A percentile compares a stretch with the other conserved stretches of the same genome.
phyloP scores from a whole-genome alignment of 92 coral and sea anemone species.

The Palythoa grandiflora region DNA sequence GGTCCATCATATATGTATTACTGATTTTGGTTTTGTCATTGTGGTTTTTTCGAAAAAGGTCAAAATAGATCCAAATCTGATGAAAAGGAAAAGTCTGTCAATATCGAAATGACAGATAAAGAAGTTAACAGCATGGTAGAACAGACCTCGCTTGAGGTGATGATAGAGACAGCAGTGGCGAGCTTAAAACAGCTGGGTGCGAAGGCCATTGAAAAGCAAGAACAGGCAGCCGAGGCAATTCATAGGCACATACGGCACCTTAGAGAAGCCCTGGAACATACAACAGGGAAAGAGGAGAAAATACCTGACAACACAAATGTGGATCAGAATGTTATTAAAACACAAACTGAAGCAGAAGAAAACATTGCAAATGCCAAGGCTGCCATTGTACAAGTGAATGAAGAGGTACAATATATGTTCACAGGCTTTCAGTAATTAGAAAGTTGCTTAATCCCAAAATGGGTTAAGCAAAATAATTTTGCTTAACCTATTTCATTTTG shows the following conservation, averaged over 20 bases:
- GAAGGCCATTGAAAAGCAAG: conserved; percentile 83
- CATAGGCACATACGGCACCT: conserved; percentile 73
- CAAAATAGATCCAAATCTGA: neutral
- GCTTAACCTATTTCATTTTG: too few relatives aligned
- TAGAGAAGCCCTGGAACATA: conserved; percentile 70
- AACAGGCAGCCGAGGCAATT: conserved; percentile 79
- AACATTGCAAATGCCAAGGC: conserved; percentile 56
- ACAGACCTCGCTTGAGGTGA: conserved; percentile 81
- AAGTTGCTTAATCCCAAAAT: too few relatives aligned
- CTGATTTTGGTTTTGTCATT: neutral
- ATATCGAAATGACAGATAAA: conserved; percentile 74
- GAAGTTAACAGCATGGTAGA: conserved; percentile 71
- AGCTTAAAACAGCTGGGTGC: conserved; percentile 65
- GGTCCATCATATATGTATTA: neutral
- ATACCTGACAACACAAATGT: conserved; percentile 54
- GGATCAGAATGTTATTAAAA: conserved; percentile 62
- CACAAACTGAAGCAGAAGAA: conserved; percentile 74
- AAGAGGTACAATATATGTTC: conserved; percentile 39
- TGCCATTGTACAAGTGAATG: conserved; percentile 75
- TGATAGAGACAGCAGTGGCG: conserved; percentile 75
- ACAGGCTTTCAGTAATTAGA: too few relatives aligned
- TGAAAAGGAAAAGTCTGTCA: conserved; percentile 35
- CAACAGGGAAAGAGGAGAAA: conserved; percentile 64
- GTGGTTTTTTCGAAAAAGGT: neutral
- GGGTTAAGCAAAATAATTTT: too few relatives aligned